Conservation (phyloP, 2,888 invertebrate genomes). For the Phorcus lineatus region DNA sequence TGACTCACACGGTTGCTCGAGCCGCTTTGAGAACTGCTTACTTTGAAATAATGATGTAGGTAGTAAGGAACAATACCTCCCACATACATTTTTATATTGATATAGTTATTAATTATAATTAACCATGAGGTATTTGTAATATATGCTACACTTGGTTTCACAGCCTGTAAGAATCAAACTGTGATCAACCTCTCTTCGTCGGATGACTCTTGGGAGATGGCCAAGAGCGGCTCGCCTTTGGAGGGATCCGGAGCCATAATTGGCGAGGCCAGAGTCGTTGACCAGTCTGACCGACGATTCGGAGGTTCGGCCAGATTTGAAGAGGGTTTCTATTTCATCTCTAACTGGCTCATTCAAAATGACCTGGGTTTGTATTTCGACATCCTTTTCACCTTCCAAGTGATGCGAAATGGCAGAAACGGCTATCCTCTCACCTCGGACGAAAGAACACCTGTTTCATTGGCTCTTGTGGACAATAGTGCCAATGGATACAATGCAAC, state of each 20-base stretch:
- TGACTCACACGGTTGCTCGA: too few species aligned
- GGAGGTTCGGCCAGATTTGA: not conserved
- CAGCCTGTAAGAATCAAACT: not conserved
- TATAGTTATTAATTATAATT: too few species aligned
- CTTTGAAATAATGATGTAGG: too few species aligned
- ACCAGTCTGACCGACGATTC: too few species aligned
- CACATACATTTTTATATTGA: too few species aligned
- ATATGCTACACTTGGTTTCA: too few species aligned
- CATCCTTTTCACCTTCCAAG: not conserved
- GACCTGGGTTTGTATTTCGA: constrained; percentile 2
- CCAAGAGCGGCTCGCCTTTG: not conserved
- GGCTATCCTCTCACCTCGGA: not conserved
- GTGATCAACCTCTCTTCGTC: not conserved
- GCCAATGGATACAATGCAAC: not conserved
- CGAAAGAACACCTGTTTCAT: not conserved
- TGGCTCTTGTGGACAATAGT: not conserved
- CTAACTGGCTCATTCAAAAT: not conserved
- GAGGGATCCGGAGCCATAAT: not conserved
- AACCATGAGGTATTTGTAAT: too few species aligned
- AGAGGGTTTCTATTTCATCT: not conserved
- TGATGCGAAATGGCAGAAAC: not conserved
- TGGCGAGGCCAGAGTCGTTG: not conserved
- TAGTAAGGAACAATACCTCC: too few species aligned
- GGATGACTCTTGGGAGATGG: not conserved
- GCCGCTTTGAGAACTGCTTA: too few species aligned